These are phyloP conservation scores for Acropternis orthonyx DNA, from an alignment of 2,797 vertebrate genomes.

Conservation along the genomic window DNA sequence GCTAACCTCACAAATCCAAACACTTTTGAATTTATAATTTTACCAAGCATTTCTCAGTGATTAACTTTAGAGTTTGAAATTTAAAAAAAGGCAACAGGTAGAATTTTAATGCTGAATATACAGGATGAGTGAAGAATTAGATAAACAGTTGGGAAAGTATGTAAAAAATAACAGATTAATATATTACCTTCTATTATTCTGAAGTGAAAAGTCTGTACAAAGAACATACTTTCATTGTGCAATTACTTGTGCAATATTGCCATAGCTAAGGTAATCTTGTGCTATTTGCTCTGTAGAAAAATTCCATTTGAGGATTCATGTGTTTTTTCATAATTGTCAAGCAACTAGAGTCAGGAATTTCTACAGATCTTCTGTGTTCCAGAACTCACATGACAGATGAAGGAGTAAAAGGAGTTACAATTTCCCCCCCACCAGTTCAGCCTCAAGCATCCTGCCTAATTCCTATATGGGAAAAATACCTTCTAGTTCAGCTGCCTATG, in stretches of 20 bases:
- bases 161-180: background rate
- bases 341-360: background rate
- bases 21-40: background rate
- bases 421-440: background rate
- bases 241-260: constrained; percentile 49
- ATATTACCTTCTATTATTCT: background rate
- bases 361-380: background rate
- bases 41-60: background rate
- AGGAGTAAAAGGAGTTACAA: background rate
- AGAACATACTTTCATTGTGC: constrained; percentile 30
- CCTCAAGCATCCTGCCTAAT: background rate
- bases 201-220: constrained; percentile 8
- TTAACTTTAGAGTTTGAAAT: background rate
- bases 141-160: background rate
- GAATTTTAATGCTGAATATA: background rate
- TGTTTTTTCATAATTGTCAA: background rate
- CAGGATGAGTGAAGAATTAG: background rate
- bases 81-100: background rate
- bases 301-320: background rate
- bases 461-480: background rate
- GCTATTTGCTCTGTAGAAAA: constrained; percentile 8
- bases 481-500: background rate
- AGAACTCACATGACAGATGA: background rate
- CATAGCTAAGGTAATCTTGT: background rate
- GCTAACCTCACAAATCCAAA: background rate